Percentiles rank a stretch among this genome's conserved stretches.
Evolutionary conservation across 2,113 vertebrate genomes (phyloP).

Genomic region (Larimichthys crocea): DNA sequence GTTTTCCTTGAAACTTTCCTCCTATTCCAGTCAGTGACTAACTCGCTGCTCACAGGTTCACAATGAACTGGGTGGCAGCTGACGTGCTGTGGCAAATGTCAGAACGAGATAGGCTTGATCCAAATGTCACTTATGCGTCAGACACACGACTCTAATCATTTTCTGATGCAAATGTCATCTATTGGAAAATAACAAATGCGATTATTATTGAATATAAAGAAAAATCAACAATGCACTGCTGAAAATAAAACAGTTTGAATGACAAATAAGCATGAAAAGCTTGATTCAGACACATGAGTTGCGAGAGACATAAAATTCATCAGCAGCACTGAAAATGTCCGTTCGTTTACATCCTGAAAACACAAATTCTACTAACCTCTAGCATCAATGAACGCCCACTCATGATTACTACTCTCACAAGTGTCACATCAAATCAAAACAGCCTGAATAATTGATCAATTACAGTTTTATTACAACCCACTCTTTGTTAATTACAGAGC

Average conservation of each 20-base stretch:
- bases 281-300: background rate
- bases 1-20: background rate
- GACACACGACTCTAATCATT: constrained; percentile 30
- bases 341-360: background rate
- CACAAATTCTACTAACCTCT: constrained; percentile 38
- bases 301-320: background rate
- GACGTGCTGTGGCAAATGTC: constrained; percentile 61
- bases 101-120: constrained; percentile 49
- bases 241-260: background rate
- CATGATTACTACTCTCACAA: constrained; percentile 11
- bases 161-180: constrained; percentile 49
- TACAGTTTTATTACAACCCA: constrained; percentile 30
- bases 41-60: constrained; percentile 47
- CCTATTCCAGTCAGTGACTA: constrained; percentile 39
- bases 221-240: background rate
- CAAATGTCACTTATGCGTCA: constrained; percentile 61
- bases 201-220: constrained; percentile 21
- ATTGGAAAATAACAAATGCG: constrained; percentile 30
- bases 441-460: constrained; percentile 55
- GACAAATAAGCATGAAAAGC: background rate
- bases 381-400: constrained; percentile 1
- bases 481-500: constrained; percentile 35
- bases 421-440: constrained; percentile 36
- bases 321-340: background rate
- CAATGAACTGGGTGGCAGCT: constrained; percentile 29